Conservation (phyloP, 2,888 invertebrate genomes). For the Drosophila peninsularis region DNA sequence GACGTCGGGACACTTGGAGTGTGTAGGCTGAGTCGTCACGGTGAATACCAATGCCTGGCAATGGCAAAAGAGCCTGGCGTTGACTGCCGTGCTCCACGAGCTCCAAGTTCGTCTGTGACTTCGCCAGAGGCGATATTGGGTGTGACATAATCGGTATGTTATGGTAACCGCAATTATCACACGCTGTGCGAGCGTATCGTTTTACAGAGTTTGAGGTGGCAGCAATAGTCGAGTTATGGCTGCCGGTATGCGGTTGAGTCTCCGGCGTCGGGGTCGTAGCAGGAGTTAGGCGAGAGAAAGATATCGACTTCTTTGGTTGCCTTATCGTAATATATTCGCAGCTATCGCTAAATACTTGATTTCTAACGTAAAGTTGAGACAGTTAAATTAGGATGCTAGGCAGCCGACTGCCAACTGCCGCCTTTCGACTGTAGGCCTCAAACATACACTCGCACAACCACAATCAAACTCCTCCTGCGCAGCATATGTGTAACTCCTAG, state of each 20-base stretch:
- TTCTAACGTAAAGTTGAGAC: constrained; percentile 44
- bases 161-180: constrained; percentile 82
- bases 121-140: constrained; percentile 81
- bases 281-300: constrained; percentile 64
- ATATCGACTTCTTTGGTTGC: constrained; percentile 73
- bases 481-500: background rate
- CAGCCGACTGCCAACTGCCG: background rate
- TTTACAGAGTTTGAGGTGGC: constrained; percentile 57
- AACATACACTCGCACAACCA: constrained; percentile 11
- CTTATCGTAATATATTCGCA: constrained; percentile 68
- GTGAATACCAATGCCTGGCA: constrained; percentile 63
- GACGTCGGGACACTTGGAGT: constrained; percentile 83
- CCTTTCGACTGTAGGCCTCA: constrained; percentile 8
- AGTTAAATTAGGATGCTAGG: background rate
- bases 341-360: constrained; percentile 59
- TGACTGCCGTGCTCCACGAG: constrained; percentile 69
- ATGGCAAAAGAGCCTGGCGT: constrained; percentile 70
- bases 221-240: constrained; percentile 17
- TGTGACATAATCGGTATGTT: constrained; percentile 82
- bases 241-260: background rate
- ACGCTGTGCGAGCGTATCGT: constrained; percentile 76
- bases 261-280: constrained; percentile 22
- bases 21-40: constrained; percentile 82
- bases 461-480: background rate
- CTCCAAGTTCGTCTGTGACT: constrained; percentile 82